Conservation (phyloP, 2,888 invertebrate genomes). For the Andrena bicolor region DNA sequence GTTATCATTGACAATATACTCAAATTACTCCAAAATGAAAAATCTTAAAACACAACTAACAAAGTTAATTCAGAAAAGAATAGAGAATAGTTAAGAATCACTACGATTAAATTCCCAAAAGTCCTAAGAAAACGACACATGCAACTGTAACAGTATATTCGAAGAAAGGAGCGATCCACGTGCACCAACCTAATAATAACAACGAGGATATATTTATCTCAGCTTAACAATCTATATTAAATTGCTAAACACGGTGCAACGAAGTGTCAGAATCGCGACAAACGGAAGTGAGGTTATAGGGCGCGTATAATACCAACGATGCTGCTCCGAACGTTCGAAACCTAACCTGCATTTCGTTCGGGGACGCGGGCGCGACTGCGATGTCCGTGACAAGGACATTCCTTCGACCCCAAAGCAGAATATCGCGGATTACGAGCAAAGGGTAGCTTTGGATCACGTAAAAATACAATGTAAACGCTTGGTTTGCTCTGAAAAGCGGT, state of each 20-base stretch:
- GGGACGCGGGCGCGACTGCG: slow-evolving; percentile 27
- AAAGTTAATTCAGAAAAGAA: not conserved
- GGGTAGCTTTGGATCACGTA: slow-evolving; percentile 24
- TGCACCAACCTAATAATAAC: not conserved
- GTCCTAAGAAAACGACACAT: not conserved
- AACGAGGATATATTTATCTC: not conserved
- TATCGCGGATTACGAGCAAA: not conserved
- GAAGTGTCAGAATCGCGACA: not conserved
- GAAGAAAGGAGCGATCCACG: not conserved
- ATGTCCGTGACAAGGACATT: not conserved
- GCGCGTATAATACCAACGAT: slow-evolving; percentile 8
- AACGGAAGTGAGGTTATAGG: slow-evolving; percentile 2
- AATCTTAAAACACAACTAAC: not conserved
- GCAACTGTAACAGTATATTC: not conserved
- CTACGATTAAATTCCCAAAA: not conserved
- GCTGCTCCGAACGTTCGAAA: slow-evolving; percentile 14
- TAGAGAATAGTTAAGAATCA: not conserved
- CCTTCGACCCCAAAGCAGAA: not conserved
- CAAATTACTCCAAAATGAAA: not conserved
- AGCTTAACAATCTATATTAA: too few relatives aligned
- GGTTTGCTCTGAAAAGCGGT: not conserved
- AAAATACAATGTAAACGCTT: slow-evolving; percentile 13
- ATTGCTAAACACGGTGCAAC: not conserved
- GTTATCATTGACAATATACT: not conserved
- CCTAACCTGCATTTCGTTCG: slow-evolving; percentile 32